Evolutionary conservation across 2,888 invertebrate genomes (phyloP), one percentile per base, ranked within the genome.

Genomic region (Caenorhabditis afra): DNA sequence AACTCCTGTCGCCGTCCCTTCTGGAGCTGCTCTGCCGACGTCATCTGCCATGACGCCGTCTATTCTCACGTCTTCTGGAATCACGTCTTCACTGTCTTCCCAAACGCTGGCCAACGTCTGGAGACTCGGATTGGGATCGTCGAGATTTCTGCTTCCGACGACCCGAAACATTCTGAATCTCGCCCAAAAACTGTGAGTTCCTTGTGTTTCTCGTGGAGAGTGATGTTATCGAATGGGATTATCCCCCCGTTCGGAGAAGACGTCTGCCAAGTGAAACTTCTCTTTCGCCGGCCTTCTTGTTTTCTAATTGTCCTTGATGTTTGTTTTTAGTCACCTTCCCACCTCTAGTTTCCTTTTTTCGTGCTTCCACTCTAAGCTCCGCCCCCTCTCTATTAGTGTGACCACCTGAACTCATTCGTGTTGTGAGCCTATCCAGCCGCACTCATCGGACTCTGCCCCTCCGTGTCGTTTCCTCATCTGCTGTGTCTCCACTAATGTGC

Each of bases 181-280:
- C 53, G 62, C 53, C 0, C 61, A 71, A 16, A 71, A 71, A 45
- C 22, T 71, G 70, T 71, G 23, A 71, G 70, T 70, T 61, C 18
- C 1, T 49, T 12, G 16, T 49, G 2, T 49, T 11, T 49, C 16
- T 49, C 29, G 3, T 11, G 18, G 47, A 1, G 18, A 8, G 18
- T 50, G 22, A 50, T 23, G 14, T 50, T 47, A 14, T 41, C 41
- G 7, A 41, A 11, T 5, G 3, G 29, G 29, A 29, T 29, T 5
- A 29, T 29, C 29, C 29, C 29, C 4, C 7, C 29, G n/a, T n/a
- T n/a, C n/a, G n/a, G n/a, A n/a, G n/a, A n/a, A n/a, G n/a, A n/a
- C n/a, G n/a, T n/a, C n/a, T n/a, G n/a, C n/a, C n/a, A n/a, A n/a
- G n/a, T n/a, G n/a, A n/a, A n/a, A n/a, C n/a, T n/a, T n/a, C n/a